Evolutionary conservation across 2,113 vertebrate species (phyloP).

Genomic region (Lota lota): DNA sequence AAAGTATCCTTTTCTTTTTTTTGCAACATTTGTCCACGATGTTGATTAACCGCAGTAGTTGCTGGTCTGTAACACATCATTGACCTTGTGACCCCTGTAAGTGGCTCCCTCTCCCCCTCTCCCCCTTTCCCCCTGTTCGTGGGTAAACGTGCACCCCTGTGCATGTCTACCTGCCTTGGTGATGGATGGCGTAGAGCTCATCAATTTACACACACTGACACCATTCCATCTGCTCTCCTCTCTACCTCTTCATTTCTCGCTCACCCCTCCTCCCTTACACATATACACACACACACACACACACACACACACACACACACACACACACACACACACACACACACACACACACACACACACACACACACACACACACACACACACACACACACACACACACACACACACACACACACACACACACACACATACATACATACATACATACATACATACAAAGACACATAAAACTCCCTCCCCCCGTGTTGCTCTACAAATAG

Average conservation of each 20-base stretch:
- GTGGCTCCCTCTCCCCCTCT: too few relatives aligned
- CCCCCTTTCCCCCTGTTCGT: not conserved
- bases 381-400: not conserved
- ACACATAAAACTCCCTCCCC: not conserved
- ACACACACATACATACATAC: too few relatives aligned
- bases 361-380: not conserved
- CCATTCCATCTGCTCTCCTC: constrained; percentile 56
- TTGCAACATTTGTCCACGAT: too few relatives aligned
- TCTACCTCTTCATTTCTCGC: constrained; percentile 48
- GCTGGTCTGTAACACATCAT: too few relatives aligned
- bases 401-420: not conserved
- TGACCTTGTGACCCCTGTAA: too few relatives aligned
- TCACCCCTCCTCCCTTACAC: constrained; percentile 28
- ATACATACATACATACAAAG: not conserved
- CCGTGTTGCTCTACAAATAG: constrained; percentile 51
- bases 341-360: not conserved
- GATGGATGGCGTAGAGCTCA: constrained; percentile 63
- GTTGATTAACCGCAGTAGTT: too few relatives aligned
- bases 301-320: not conserved
- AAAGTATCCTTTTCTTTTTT: too few relatives aligned
- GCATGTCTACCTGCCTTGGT: constrained; percentile 5
- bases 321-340: not conserved
- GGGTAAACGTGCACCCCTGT: not conserved
- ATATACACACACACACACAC: not conserved
- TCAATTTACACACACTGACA: constrained; percentile 44